Conservation (phyloP, 2,797 vertebrate genomes). For the Paratrypauchen microcephalus region DNA sequence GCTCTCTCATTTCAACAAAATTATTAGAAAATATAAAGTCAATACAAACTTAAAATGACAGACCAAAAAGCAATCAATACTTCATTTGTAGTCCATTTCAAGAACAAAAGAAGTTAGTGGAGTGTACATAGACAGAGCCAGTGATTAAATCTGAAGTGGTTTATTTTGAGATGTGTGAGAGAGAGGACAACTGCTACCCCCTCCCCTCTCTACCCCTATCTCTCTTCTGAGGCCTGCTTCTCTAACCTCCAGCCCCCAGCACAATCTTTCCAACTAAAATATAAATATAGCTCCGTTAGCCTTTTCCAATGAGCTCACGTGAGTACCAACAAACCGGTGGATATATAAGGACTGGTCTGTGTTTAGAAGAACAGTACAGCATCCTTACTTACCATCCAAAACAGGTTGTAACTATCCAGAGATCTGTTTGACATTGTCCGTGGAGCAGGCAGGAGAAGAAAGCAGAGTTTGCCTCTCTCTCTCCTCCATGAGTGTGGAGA, state of each 20-base stretch:
- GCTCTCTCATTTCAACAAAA: neutral
- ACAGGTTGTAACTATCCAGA: neutral
- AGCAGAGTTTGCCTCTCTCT: constrained; percentile 27
- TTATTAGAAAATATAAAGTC: neutral
- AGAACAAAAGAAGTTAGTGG: constrained; percentile 25
- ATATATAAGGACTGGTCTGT: constrained; percentile 47
- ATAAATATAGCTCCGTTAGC: constrained; percentile 80
- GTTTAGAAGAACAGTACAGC: constrained; percentile 7
- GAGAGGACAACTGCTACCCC: constrained; percentile 72
- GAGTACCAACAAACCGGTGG: constrained; percentile 38
- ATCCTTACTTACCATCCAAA: neutral
- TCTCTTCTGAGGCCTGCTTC: constrained; percentile 27
- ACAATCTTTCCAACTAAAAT: constrained; percentile 72
- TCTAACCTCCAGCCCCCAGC: constrained; percentile 58
- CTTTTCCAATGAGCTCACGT: constrained; percentile 64
- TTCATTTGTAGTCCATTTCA: neutral
- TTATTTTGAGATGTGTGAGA: constrained; percentile 71
- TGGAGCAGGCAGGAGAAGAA: constrained; percentile 32
- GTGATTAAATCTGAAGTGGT: constrained; percentile 28
- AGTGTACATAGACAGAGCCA: constrained; percentile 26
- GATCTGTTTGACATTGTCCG: neutral
- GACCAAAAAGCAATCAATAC: neutral
- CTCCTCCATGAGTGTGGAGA: constrained; percentile 78
- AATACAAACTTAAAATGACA: neutral
- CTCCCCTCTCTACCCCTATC: constrained; percentile 40